These are phyloP conservation scores for Diorhabda carinulata DNA, from an alignment of 1,140 invertebrate species.

Conservation along the genomic window DNA sequence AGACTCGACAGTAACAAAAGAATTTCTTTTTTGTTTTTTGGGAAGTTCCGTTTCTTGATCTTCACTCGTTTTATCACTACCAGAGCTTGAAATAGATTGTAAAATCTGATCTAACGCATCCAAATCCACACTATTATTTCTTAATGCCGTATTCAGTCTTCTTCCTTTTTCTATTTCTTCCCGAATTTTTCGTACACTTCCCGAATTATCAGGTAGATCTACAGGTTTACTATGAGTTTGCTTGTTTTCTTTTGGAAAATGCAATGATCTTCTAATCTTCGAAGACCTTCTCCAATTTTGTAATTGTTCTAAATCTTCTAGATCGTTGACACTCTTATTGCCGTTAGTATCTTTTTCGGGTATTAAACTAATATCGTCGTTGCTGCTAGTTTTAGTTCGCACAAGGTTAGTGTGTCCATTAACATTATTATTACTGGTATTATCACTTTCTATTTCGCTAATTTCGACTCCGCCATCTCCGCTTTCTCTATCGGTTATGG, in stretches of 20 bases:
- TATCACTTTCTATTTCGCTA: constrained; percentile 35
- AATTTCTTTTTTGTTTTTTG: constrained; percentile 47
- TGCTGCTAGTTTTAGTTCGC: constrained; percentile 49
- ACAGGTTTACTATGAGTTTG: constrained; percentile 42
- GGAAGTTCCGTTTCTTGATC: constrained; percentile 43
- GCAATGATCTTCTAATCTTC: constrained; percentile 58
- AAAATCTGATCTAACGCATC: constrained; percentile 51
- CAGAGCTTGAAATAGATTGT: constrained; percentile 44
- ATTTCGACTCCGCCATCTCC: constrained; percentile 40
- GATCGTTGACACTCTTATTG: constrained; percentile 39
- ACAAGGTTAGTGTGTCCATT: constrained; percentile 36
- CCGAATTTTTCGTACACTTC: constrained; percentile 52
- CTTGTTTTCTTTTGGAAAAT: constrained; percentile 52
- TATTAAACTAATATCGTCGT: constrained; percentile 46
- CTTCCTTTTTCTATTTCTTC: constrained; percentile 53
- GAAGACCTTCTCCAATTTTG: constrained; percentile 56
- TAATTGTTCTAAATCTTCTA: constrained; percentile 42
- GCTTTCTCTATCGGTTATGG: constrained; percentile 30
- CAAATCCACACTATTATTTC: constrained; percentile 51
- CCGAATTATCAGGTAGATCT: constrained; percentile 53
- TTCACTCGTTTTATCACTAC: constrained; percentile 38
- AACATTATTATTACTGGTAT: constrained; percentile 20
- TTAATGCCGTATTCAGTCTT: constrained; percentile 49
- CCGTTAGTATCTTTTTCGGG: constrained; percentile 31
- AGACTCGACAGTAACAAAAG: constrained; percentile 57